A percentile compares a stretch with the other conserved stretches of the same genome.
Evolutionary conservation across 2,888 invertebrate genomes (phyloP).

Genomic region (Chaetogeoica ovagalla): DNA sequence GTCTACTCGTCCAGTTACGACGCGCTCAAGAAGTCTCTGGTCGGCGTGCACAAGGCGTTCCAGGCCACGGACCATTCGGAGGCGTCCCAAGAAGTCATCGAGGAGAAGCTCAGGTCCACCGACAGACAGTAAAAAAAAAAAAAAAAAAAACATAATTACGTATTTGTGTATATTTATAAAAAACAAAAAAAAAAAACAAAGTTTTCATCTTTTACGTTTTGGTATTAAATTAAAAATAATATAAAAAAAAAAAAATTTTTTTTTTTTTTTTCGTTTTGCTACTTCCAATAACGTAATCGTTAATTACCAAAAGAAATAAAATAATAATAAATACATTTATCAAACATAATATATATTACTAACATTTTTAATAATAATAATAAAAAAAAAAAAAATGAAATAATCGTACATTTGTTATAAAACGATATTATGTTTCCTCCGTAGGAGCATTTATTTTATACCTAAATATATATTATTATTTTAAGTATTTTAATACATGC

Average conservation of each 20-base stretch:
- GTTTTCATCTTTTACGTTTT: conserved; percentile 52
- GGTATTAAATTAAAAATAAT: conserved; percentile 39
- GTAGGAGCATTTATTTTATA: conserved; percentile 51
- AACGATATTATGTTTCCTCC: conserved; percentile 40
- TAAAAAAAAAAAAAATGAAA: conserved; percentile 32
- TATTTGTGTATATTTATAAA: conserved; percentile 46
- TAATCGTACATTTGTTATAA: conserved; percentile 47
- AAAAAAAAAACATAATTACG: not conserved
- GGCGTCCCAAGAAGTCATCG: conserved; percentile 89
- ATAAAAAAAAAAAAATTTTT: conserved; percentile 13
- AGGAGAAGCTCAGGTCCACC: conserved; percentile 90
- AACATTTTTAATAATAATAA: conserved; percentile 38
- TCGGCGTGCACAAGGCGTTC: conserved; percentile 89
- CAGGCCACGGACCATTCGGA: conserved; percentile 92
- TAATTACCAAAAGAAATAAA: conserved; percentile 13
- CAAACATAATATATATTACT: conserved; percentile 36
- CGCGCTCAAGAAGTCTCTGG: conserved; percentile 94
- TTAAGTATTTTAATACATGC: conserved; percentile 52
- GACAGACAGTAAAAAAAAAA: conserved; percentile 66
- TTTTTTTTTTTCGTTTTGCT: conserved; percentile 14
- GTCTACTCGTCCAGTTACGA: conserved; percentile 92
- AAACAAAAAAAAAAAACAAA: conserved; percentile 3
- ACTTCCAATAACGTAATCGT: conserved; percentile 47
- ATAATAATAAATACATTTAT: conserved; percentile 21
- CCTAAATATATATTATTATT: conserved; percentile 43